These are phyloP conservation scores for Rutpela maculata DNA, from an alignment of 2,888 invertebrate genomes.

Conservation along the genomic window DNA sequence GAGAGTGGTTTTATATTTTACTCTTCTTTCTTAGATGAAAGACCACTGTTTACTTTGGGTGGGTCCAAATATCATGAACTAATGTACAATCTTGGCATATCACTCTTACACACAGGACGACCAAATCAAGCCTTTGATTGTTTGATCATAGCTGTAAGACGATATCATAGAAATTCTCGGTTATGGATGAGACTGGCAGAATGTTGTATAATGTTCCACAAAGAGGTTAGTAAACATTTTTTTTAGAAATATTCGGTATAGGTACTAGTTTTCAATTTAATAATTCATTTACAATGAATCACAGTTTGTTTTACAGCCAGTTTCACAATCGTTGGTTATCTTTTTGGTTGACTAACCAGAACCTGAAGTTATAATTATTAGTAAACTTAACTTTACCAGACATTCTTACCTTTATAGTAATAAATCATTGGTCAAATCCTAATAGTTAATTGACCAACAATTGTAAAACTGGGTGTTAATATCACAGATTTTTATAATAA, in stretches of 20 bases:
- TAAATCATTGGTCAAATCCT: too few relatives aligned
- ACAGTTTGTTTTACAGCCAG: too few relatives aligned
- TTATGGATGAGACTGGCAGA: constrained; percentile 96
- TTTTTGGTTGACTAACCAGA: too few relatives aligned
- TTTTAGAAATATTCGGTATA: background rate
- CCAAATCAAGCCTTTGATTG: constrained; percentile 93
- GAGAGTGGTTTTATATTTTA: background rate
- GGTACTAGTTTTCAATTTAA: background rate
- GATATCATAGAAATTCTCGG: constrained; percentile 90
- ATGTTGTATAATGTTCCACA: constrained; percentile 86
- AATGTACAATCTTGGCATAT: constrained; percentile 89
- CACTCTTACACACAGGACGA: constrained; percentile 87
- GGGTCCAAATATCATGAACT: constrained; percentile 80
- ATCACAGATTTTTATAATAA: too few relatives aligned
- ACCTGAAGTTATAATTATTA: too few relatives aligned
- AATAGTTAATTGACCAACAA: too few relatives aligned
- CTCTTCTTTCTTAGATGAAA: constrained; percentile 63
- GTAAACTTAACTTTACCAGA: too few relatives aligned
- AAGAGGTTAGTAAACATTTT: constrained; percentile 70
- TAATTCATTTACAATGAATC: too few relatives aligned
- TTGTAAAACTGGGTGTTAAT: too few relatives aligned
- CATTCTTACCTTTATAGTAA: too few relatives aligned
- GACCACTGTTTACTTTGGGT: constrained; percentile 80
- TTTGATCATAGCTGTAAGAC: constrained; percentile 88
- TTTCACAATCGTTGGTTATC: too few relatives aligned